A percentile compares a stretch with the other conserved stretches of the same genome.
Evolutionary conservation across 2,113 vertebrate genomes (phyloP).

Genomic region (Poeciliopsis prolifica): DNA sequence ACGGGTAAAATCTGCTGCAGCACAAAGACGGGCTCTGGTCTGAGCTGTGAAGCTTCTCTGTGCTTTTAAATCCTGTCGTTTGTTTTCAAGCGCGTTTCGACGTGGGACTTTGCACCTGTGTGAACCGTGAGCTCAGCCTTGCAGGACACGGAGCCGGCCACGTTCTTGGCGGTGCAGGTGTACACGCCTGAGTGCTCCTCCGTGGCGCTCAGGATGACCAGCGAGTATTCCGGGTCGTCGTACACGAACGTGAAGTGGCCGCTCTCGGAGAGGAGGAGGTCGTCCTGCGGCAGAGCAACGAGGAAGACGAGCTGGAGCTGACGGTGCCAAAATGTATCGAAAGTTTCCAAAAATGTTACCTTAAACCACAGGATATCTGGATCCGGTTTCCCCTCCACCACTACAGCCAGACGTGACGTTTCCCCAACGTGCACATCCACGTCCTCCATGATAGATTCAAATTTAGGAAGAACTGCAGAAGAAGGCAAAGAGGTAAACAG

Average conservation of each 20-base stretch:
- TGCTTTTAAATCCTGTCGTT: not conserved
- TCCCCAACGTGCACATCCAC: slow-evolving; percentile 87
- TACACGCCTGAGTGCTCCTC: slow-evolving; percentile 87
- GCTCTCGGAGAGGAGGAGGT: slow-evolving; percentile 87
- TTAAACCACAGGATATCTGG: slow-evolving; percentile 95
- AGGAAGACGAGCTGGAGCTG: not conserved
- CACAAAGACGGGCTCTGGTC: not conserved
- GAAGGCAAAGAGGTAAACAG: not conserved
- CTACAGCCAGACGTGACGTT: slow-evolving; percentile 85
- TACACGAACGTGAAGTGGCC: slow-evolving; percentile 92
- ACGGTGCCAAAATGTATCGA: too few species aligned
- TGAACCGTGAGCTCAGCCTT: slow-evolving; percentile 90
- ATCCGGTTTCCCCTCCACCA: slow-evolving; percentile 91
- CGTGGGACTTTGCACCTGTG: slow-evolving; percentile 76
- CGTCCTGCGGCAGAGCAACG: slow-evolving; percentile 78
- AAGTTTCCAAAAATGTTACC: slow-evolving; percentile 57
- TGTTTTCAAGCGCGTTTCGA: not conserved
- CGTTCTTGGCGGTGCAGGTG: slow-evolving; percentile 90
- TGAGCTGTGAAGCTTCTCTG: not conserved
- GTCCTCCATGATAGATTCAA: slow-evolving; percentile 98
- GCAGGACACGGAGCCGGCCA: slow-evolving; percentile 90
- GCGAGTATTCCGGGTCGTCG: slow-evolving; percentile 90
- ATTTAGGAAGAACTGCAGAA: slow-evolving; percentile 85
- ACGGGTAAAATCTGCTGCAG: not conserved
- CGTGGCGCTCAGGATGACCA: slow-evolving; percentile 86